A percentile compares a stretch with the other conserved stretches of the same genome.
Evolutionary conservation across 2,113 vertebrate genomes (phyloP).

Genomic region (Nothoprocta pentlandii): DNA sequence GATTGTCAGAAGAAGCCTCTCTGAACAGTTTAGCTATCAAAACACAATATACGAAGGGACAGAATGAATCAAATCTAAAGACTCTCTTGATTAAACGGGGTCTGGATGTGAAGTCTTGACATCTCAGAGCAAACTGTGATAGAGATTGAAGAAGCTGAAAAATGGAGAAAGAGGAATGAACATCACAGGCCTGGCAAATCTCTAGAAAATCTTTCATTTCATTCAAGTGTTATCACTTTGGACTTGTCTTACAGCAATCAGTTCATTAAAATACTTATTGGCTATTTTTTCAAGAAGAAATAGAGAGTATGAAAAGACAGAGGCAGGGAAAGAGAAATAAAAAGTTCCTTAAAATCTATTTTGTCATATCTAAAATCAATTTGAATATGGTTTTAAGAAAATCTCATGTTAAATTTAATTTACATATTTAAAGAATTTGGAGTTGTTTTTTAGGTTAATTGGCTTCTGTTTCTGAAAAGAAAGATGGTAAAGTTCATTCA

Average conservation of each 20-base stretch:
- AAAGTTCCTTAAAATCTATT: neutral
- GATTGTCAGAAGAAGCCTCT: neutral
- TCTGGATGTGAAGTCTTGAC: neutral
- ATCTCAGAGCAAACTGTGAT: neutral
- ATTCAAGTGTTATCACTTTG: no score
- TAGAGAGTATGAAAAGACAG: no score
- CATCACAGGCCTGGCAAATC: no score
- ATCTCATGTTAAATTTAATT: no score
- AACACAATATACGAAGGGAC: neutral
- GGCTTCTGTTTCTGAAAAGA: neutral
- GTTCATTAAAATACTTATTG: no score
- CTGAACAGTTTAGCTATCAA: neutral
- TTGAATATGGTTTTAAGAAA: no score
- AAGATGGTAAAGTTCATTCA: neutral
- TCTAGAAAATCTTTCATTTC: no score
- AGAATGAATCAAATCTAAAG: neutral
- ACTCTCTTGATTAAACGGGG: neutral
- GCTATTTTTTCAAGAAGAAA: no score
- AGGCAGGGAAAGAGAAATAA: neutral
- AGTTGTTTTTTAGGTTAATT: neutral
- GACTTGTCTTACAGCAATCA: neutral
- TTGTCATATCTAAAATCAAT: no score
- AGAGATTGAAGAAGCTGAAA: no score
- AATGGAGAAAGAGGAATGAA: no score
- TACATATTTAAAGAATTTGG: neutral